These are phyloP conservation scores for Bombus balteatus DNA, from an alignment of 1,140 invertebrate genomes.

Conservation along the genomic window DNA sequence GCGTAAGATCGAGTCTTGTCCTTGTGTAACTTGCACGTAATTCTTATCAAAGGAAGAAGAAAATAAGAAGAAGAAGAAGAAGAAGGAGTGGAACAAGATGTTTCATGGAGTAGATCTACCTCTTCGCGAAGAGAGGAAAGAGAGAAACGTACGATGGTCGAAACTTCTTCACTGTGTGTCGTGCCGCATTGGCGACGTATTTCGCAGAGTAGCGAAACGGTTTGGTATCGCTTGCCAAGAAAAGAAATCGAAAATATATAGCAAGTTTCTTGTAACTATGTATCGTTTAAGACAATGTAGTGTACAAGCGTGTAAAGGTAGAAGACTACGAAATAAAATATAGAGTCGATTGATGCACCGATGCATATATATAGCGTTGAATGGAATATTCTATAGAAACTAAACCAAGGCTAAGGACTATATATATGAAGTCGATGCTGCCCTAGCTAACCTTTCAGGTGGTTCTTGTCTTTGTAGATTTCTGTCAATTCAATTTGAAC, in stretches of 20 bases:
- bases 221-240: too few relatives aligned
- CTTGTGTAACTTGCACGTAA: conserved; percentile 10
- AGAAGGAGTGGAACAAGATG: background rate
- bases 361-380: background rate
- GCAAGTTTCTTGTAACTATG: background rate
- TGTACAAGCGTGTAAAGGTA: too few relatives aligned
- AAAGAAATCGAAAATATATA: too few relatives aligned
- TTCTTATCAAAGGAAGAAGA: background rate
- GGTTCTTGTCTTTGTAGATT: background rate
- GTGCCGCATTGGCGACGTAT: background rate
- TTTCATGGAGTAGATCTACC: background rate
- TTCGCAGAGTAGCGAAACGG: background rate
- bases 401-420: background rate
- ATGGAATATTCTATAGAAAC: background rate
- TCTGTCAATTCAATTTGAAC: background rate
- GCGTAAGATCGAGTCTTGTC: background rate
- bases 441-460: too few relatives aligned
- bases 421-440: background rate
- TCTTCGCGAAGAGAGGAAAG: background rate
- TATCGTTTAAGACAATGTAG: background rate
- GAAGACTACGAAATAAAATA: background rate
- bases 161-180: background rate
- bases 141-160: background rate
- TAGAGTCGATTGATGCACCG: background rate
- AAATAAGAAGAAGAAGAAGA: background rate